phyloP scores from a whole-genome alignment of 92 coral and sea anemone genomes.

The Porites rus region DNA sequence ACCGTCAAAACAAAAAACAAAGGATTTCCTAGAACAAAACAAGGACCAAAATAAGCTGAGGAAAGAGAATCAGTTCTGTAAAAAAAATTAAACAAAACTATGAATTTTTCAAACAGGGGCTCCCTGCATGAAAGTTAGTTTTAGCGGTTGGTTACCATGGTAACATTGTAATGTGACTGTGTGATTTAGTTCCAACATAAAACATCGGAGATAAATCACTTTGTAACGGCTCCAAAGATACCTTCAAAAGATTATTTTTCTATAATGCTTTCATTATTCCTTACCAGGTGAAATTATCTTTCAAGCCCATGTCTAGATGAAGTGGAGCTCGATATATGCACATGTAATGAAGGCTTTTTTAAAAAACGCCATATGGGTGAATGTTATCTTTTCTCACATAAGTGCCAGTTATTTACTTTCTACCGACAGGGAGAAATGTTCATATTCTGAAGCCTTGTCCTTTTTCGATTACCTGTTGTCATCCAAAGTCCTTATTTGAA shows the following conservation, averaged over 20 bases:
- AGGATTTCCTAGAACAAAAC: neutral
- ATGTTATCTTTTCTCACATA: no score
- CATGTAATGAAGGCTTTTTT: no score
- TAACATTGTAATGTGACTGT: neutral
- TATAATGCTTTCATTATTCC: no score
- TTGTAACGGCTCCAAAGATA: neutral
- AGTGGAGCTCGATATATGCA: no score
- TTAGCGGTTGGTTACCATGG: neutral
- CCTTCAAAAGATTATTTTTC: neutral
- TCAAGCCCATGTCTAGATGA: no score
- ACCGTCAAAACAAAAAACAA: neutral
- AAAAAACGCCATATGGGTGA: no score
- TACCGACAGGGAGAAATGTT: no score
- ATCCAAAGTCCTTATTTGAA: no score
- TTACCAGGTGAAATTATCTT: neutral
- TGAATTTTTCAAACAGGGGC: neutral
- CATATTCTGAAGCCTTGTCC: neutral
- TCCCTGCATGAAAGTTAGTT: neutral
- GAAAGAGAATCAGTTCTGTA: neutral
- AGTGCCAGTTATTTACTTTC: no score
- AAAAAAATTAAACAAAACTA: neutral
- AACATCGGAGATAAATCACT: neutral
- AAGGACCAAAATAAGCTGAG: neutral
- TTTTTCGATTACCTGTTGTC: no score
- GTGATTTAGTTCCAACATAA: neutral